Percentiles rank a stretch among this genome's conserved stretches.
These are phyloP conservation scores for Aelia acuminata DNA, from an alignment of 2,888 invertebrate species.

Conservation along the genomic window DNA sequence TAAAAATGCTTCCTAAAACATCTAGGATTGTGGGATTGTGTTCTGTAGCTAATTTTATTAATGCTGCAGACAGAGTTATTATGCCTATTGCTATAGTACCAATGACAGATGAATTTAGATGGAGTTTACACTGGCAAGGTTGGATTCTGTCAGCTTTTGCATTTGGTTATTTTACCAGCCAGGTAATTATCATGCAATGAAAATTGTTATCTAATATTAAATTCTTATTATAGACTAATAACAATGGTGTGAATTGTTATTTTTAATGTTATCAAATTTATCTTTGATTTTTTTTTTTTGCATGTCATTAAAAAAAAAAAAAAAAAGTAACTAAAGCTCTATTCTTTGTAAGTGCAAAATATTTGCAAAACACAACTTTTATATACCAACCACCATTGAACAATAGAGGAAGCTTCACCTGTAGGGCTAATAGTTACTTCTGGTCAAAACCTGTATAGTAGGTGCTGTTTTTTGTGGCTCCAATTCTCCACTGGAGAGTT, in stretches of 20 bases:
- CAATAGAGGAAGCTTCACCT: too few species aligned
- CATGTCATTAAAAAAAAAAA: background rate
- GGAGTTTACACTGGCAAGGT: conserved; percentile 80
- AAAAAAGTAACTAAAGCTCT: too few species aligned
- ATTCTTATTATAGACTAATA: conserved; percentile 1
- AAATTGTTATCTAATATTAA: background rate
- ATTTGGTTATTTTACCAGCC: conserved; percentile 82
- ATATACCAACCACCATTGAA: too few species aligned
- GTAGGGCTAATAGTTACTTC: too few species aligned
- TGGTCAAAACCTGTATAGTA: too few species aligned
- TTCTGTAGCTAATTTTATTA: conserved; percentile 82
- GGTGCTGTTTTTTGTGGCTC: too few species aligned
- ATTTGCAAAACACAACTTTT: too few species aligned
- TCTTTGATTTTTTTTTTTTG: background rate
- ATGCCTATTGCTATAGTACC: conserved; percentile 85
- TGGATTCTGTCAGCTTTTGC: conserved; percentile 84
- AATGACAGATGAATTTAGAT: conserved; percentile 80
- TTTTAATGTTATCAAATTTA: conserved; percentile 5
- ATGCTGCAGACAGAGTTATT: conserved; percentile 82
- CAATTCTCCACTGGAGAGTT: too few species aligned
- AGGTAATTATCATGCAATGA: conserved; percentile 70
- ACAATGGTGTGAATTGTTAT: background rate
- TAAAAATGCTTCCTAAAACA: conserved; percentile 72
- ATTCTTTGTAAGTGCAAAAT: too few species aligned
- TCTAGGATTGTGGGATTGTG: conserved; percentile 78